A percentile compares a stretch with the other conserved stretches of the same genome.
Conservation (phyloP, 2,888 invertebrate species). For the Marronus borbonicus region DNA sequence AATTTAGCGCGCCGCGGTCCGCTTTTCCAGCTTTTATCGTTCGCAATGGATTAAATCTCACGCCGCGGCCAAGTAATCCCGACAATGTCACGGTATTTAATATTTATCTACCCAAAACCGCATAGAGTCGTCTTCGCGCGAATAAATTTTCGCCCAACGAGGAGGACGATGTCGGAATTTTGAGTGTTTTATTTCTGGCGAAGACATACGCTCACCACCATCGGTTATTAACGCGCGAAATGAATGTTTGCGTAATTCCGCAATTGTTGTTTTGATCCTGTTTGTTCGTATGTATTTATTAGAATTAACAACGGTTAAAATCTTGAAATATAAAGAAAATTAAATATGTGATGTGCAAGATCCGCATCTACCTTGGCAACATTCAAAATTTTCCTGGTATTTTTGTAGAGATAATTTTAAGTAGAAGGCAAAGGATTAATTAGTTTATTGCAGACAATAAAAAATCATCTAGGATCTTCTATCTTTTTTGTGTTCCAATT, state of each 20-base stretch:
- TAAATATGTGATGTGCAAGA: too few relatives aligned
- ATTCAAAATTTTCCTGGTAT: too few relatives aligned
- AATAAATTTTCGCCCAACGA: slow-evolving; percentile 31
- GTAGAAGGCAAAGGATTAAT: too few relatives aligned
- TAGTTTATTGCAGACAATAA: too few relatives aligned
- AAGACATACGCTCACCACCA: slow-evolving; percentile 3
- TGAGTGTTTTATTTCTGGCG: slow-evolving; percentile 25
- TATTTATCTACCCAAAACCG: slow-evolving; percentile 32
- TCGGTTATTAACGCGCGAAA: slow-evolving; percentile 9
- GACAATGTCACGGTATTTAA: slow-evolving; percentile 27
- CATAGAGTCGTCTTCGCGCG: slow-evolving; percentile 36
- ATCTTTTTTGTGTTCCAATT: too few relatives aligned
- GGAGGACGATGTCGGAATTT: slow-evolving; percentile 31
- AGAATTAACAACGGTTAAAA: too few relatives aligned
- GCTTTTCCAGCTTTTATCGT: slow-evolving; percentile 6
- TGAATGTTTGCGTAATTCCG: not conserved
- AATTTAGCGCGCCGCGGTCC: not conserved
- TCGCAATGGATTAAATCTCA: slow-evolving; percentile 15
- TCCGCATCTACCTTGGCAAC: too few relatives aligned
- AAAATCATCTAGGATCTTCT: too few relatives aligned
- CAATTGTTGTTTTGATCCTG: too few relatives aligned
- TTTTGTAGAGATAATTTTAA: too few relatives aligned
- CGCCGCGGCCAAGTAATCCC: slow-evolving; percentile 15
- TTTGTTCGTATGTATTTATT: too few relatives aligned
- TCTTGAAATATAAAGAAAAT: too few relatives aligned